These are phyloP conservation scores for Daphoenositta chrysoptera DNA, from an alignment of 2,113 vertebrate species.

Conservation along the genomic window DNA sequence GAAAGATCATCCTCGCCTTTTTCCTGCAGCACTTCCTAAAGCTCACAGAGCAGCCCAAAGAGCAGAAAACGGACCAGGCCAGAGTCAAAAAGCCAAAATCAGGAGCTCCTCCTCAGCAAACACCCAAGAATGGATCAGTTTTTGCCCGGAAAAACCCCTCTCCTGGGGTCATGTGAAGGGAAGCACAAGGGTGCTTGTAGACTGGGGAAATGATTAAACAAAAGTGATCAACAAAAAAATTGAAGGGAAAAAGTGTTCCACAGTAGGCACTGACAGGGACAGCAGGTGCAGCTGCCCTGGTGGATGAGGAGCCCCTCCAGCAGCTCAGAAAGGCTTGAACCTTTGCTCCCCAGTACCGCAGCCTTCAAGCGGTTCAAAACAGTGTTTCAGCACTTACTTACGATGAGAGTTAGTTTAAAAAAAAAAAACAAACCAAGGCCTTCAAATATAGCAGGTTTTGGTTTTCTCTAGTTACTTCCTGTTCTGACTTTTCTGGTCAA, in stretches of 20 bases:
- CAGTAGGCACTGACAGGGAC: accelerated
- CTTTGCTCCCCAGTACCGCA: accelerated
- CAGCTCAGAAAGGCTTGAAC: neutral
- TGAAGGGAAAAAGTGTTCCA: neutral
- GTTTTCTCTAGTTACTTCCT: neutral
- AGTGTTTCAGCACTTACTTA: neutral
- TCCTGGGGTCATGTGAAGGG: neutral
- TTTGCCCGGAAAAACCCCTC: neutral
- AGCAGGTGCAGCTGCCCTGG: accelerated
- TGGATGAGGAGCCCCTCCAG: neutral
- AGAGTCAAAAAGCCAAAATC: neutral
- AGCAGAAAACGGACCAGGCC: neutral
- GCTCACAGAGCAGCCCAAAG: neutral
- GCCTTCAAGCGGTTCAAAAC: accelerated
- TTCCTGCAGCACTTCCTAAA: neutral
- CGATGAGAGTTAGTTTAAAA: neutral
- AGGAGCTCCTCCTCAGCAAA: neutral
- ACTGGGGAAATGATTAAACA: neutral
- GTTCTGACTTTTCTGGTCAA: neutral
- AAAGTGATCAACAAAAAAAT: neutral
- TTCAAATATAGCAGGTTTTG: neutral
- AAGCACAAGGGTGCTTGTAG: neutral
- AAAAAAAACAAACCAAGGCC: neutral
- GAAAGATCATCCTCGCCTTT: neutral
- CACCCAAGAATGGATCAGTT: neutral